Conservation (phyloP, 2,113 vertebrate species). For the Telmatochromis sp. region DNA sequence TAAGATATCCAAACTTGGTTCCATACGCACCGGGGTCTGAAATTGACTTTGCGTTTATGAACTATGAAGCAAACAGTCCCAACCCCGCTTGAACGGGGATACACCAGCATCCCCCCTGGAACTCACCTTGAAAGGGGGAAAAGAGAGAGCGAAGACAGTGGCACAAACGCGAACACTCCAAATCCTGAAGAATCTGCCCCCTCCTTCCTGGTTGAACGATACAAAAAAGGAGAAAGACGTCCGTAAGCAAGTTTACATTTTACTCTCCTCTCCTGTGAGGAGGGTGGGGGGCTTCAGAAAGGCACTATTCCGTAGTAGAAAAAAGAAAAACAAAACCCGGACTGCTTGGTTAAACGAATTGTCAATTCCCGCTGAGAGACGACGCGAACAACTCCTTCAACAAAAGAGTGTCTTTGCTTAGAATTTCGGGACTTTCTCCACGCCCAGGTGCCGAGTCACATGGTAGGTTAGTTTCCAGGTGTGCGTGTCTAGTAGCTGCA, state of each 20-base stretch:
- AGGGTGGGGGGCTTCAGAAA: background rate
- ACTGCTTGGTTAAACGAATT: background rate
- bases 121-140: slow-evolving; percentile 64
- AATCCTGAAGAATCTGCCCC: background rate
- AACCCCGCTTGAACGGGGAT: background rate
- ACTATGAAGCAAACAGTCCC: background rate
- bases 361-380: slow-evolving; percentile 1
- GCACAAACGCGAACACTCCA: slow-evolving; percentile 16
- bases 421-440: slow-evolving; percentile 59
- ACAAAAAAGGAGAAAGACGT: slow-evolving; percentile 14
- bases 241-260: slow-evolving; percentile 64
- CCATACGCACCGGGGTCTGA: background rate
- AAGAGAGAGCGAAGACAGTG: slow-evolving; percentile 7
- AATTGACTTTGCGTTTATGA: background rate
- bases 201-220: background rate
- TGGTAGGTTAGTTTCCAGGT: slow-evolving; percentile 69
- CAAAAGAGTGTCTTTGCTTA: slow-evolving; percentile 39
- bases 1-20: background rate
- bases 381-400: slow-evolving; percentile 31
- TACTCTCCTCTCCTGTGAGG: slow-evolving; percentile 21
- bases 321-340: background rate
- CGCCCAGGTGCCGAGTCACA: slow-evolving; percentile 77
- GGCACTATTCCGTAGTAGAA: slow-evolving; percentile 52
- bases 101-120: background rate
- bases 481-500: slow-evolving; percentile 11